Conservation (phyloP, 2,888 invertebrate species). For the Reticulitermes lucifugus region DNA sequence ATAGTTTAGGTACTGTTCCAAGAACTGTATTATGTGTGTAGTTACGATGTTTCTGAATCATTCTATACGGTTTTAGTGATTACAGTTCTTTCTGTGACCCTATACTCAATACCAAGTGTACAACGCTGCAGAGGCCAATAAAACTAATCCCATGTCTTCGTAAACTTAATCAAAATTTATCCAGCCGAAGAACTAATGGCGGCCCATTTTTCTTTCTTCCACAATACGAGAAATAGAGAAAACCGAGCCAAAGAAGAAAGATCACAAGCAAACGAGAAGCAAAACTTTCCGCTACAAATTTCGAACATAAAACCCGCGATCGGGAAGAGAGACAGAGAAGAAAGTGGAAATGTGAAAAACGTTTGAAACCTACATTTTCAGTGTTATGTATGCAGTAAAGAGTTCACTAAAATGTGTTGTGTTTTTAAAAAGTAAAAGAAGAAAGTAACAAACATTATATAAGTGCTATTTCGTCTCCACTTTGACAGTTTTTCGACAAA, state of each 20-base stretch:
- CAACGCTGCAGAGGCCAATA: neutral
- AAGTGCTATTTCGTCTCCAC: too few species aligned
- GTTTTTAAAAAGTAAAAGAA: too few species aligned
- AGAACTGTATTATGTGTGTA: too few species aligned
- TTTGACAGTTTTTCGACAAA: too few species aligned
- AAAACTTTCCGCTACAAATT: neutral
- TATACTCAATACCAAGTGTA: neutral
- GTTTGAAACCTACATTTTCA: too few species aligned
- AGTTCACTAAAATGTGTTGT: too few species aligned
- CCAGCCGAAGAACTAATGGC: slow-evolving; percentile 32
- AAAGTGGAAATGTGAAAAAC: neutral
- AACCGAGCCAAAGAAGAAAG: neutral
- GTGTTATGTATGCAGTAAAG: too few species aligned
- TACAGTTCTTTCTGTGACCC: too few species aligned
- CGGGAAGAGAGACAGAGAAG: neutral
- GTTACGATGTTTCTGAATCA: too few species aligned
- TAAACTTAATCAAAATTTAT: slow-evolving; percentile 35
- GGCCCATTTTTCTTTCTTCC: slow-evolving; percentile 24
- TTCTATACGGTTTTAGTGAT: too few species aligned
- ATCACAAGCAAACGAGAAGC: neutral
- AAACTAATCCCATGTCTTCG: slow-evolving; percentile 33
- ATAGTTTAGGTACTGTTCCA: too few species aligned
- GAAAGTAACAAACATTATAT: too few species aligned
- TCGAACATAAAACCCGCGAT: neutral
- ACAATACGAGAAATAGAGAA: neutral